Conservation (phyloP, 2,797 vertebrate species). For the Diplodus sargus region DNA sequence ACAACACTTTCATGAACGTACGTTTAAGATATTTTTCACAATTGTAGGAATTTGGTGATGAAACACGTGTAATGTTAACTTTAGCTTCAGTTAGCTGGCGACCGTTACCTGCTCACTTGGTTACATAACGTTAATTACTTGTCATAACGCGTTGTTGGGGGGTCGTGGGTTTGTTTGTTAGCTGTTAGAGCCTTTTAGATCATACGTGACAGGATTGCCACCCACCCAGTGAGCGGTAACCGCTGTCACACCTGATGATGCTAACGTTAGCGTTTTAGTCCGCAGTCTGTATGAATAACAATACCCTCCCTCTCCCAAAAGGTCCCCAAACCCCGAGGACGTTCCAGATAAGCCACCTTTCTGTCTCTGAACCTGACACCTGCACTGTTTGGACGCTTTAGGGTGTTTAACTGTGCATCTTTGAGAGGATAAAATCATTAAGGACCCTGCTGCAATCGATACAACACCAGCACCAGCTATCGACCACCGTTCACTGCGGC, state of each 20-base stretch:
- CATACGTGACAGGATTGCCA: not conserved
- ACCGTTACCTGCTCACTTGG: not conserved
- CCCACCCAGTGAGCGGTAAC: not conserved
- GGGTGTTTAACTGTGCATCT: constrained; percentile 63
- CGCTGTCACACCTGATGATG: constrained; percentile 38
- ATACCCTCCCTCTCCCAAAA: constrained; percentile 23
- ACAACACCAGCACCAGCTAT: constrained; percentile 70
- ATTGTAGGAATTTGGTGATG: not conserved
- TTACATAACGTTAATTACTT: not conserved
- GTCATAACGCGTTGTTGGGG: not conserved
- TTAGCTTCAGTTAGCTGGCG: constrained; percentile 29
- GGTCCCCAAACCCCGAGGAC: constrained; percentile 68
- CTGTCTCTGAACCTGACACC: constrained; percentile 49
- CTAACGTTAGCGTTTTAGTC: constrained; percentile 24
- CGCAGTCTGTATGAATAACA: constrained; percentile 48
- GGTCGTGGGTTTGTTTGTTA: not conserved
- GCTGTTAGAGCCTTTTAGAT: too few species aligned
- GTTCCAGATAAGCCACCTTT: constrained; percentile 45
- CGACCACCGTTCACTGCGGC: constrained; percentile 92
- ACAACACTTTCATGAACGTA: fast-evolving
- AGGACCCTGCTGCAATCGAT: constrained; percentile 67
- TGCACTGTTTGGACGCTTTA: constrained; percentile 62
- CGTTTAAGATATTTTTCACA: not conserved
- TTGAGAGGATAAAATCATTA: constrained; percentile 27
- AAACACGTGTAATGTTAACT: constrained; percentile 40